Evolutionary conservation across 2,113 vertebrate genomes (phyloP), one percentile per base, ranked within the genome.

Genomic region (Pionites leucogaster): DNA sequence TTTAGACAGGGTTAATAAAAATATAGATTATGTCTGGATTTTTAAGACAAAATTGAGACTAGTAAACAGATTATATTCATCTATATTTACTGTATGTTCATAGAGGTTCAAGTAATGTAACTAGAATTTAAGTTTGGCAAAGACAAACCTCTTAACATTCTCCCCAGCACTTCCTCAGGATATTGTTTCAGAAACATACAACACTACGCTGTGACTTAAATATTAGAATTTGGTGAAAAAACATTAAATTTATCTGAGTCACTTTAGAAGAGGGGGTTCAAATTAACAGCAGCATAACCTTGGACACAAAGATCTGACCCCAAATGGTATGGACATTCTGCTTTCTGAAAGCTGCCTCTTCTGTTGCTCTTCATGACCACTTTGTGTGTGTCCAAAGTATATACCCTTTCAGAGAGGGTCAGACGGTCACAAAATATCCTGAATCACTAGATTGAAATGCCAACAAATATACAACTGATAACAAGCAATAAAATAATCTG

Each of bases 11-110:
- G 88, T 96, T 97, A 96, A 96, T 97, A 97, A 97, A 97, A 97
- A 87, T 90, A 86, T 92, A 95, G 95, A 96, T 97, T 96, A 95
- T 95, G 96, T 95, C 96, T 97, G 96, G 94, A 91, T 95, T 97
- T 97, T 97, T 97, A 97, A 97, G 95, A 95, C 10, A 64, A 95
- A 96, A 95, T 83, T 92, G 96, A 96, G 95, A 97, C 94, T 94
- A 96, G 93, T 97, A 97, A 97, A 97, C 97, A 97, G 96, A 97
- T 97, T 90, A 97, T 95, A 96, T 94, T 97, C 86, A 93, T 97
- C 94, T 91, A 6, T 86, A 96, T 95, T 94, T 96, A 96, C 86
- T 90, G 70, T 93, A 91, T 63, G 69, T 91, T 97, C 95, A 94
- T 95, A 97, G 97, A 96, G 76, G 65, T 94, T 96, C 85, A 89